Evolutionary conservation across 2,113 vertebrate genomes (phyloP).

Genomic region (Kryptolebias marmoratus): DNA sequence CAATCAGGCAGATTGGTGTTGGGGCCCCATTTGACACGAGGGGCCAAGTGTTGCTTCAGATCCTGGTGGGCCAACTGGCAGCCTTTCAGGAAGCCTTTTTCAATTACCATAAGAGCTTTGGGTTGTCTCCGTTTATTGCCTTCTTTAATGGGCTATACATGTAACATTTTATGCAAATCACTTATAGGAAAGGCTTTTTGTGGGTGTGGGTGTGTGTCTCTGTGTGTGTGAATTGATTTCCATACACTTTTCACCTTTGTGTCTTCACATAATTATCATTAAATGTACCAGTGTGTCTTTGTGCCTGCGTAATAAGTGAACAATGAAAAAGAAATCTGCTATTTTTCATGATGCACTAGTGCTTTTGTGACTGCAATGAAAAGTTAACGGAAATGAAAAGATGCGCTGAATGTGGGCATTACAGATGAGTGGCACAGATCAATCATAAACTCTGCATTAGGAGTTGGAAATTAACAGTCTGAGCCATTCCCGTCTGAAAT

Average conservation of each 20-base stretch:
- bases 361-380: slow-evolving; percentile 28
- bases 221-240: slow-evolving; percentile 11
- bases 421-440: slow-evolving; percentile 1
- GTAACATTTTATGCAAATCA: slow-evolving; percentile 56
- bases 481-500: too few species aligned
- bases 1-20: slow-evolving; percentile 72
- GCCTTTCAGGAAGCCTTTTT: slow-evolving; percentile 61
- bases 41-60: slow-evolving; percentile 48
- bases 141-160: slow-evolving; percentile 63
- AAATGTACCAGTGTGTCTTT: slow-evolving; percentile 1
- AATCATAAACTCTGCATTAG: too few species aligned
- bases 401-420: slow-evolving; percentile 16
- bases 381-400: slow-evolving; percentile 30
- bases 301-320: slow-evolving; percentile 21
- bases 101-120: slow-evolving; percentile 73
- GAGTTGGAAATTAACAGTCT: too few species aligned
- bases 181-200: slow-evolving; percentile 50
- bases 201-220: background rate
- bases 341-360: slow-evolving; percentile 36
- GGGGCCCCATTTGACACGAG: slow-evolving; percentile 56
- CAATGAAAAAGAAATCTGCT: slow-evolving; percentile 36
- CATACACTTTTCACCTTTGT: slow-evolving; percentile 17
- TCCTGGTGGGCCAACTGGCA: slow-evolving; percentile 57
- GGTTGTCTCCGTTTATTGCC: slow-evolving; percentile 47
- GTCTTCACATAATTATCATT: background rate